Percentiles rank a stretch among this genome's conserved stretches.
These are phyloP conservation scores for Drosophila infuscata DNA, from an alignment of 2,888 invertebrate genomes.

Conservation along the genomic window DNA sequence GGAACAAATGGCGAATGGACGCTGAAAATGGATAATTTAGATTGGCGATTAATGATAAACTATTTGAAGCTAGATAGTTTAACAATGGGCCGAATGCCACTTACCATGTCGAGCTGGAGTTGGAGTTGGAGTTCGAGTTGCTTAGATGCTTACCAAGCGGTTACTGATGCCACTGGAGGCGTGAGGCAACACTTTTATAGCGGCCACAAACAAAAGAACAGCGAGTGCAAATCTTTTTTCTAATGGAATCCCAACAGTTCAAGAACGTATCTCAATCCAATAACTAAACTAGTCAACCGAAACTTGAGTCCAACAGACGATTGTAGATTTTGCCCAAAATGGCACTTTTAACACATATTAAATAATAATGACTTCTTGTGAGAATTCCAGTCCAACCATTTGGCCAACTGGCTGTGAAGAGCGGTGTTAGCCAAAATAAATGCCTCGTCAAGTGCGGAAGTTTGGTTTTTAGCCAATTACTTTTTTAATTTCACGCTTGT, in stretches of 20 bases:
- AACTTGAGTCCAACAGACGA: slow-evolving; percentile 2
- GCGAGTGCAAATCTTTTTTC: slow-evolving; percentile 43
- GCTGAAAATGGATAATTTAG: slow-evolving; percentile 34
- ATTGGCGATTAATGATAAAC: not conserved
- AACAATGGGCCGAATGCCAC: slow-evolving; percentile 6
- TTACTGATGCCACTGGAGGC: slow-evolving; percentile 61
- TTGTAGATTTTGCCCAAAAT: not conserved
- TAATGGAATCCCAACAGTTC: slow-evolving; percentile 24
- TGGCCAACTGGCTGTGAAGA: not conserved
- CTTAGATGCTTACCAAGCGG: slow-evolving; percentile 41
- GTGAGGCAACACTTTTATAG: slow-evolving; percentile 68
- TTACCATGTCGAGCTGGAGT: slow-evolving; percentile 55
- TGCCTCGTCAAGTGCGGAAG: not conserved
- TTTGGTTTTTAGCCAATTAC: not conserved
- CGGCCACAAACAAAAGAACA: slow-evolving; percentile 52
- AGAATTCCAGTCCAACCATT: not conserved
- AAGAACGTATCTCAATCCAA: slow-evolving; percentile 52
- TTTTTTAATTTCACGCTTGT: slow-evolving; percentile 16
- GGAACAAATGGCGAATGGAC: slow-evolving; percentile 36
- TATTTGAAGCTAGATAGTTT: not conserved
- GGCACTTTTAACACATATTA: not conserved
- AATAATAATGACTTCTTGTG: not conserved
- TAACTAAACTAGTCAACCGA: slow-evolving; percentile 43
- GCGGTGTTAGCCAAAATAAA: not conserved
- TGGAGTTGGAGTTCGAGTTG: slow-evolving; percentile 20